phyloP scores from a whole-genome alignment of 2,113 vertebrate species.

The Chroicocephalus ridibundus region DNA sequence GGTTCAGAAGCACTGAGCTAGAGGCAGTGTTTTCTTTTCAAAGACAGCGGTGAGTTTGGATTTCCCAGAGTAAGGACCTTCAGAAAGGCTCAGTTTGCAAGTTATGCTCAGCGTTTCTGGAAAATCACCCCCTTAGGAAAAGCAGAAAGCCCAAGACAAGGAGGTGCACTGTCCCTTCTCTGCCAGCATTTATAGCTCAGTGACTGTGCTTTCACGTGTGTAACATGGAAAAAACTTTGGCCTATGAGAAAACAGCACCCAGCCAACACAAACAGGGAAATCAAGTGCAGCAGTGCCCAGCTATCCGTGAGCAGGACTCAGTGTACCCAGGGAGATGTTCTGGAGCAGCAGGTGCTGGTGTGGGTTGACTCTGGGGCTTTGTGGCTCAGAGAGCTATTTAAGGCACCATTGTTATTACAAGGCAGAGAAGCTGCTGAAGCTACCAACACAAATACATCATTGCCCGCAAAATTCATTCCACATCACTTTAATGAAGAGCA shows the following conservation, averaged over 20 bases:
- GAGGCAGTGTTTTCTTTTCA: not conserved
- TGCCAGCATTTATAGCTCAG: not conserved
- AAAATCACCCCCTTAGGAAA: not conserved
- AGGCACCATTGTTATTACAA: not conserved
- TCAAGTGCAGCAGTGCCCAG: not conserved
- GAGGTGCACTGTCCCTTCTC: not conserved
- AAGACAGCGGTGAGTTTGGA: not conserved
- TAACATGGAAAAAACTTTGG: not conserved
- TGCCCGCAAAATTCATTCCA: not conserved
- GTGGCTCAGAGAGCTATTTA: not conserved
- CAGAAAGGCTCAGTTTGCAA: not conserved
- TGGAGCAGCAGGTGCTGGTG: not conserved
- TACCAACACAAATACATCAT: not conserved
- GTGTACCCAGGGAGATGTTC: not conserved
- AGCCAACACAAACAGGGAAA: not conserved
- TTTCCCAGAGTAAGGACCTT: not conserved
- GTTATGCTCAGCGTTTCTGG: not conserved
- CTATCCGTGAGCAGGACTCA: not conserved
- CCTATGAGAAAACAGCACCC: not conserved
- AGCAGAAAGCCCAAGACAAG: not conserved
- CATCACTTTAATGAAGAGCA: conserved; percentile 24
- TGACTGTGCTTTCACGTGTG: not conserved
- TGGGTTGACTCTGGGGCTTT: not conserved
- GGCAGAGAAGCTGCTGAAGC: not conserved
- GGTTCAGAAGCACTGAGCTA: not conserved